Evolutionary conservation across 2,797 vertebrate species (phyloP), one percentile per base, ranked within the genome.

Genomic region (Chloroceryle inda): DNA sequence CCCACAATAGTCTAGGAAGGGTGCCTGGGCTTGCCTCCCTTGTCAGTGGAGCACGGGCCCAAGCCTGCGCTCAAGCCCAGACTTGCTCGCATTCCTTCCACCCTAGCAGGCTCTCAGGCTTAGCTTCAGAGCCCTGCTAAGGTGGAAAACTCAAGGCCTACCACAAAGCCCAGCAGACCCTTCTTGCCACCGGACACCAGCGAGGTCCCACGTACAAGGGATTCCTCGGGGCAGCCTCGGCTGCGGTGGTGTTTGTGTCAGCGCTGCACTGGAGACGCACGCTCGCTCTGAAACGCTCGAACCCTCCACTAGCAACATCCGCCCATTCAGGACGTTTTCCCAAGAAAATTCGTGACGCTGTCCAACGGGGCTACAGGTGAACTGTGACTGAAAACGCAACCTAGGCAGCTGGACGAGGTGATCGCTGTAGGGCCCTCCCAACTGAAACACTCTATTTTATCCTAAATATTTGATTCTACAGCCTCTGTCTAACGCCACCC

Each of bases 1-100:
- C 94, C 94, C 81, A 33, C 69, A 50, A 9, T 0, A 72, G 42
- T 12, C 9, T 2, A 56, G 79, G 76, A 59, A 64, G 83, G 80
- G 69, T 8, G 83, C 85, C 92, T 52, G 93, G 90, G 73, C 95
- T 95, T 90, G 96, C 74, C 92, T 24, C 4, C 49, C 3, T 3
- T 42, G 69, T 38, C 42, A 14, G 50, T 0, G 0, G 64, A 78
- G 73, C 88, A n/a, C 0, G 0, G 79, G 76, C 76, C 58, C 47
- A 6, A 88, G 93, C 85, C 45, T 50, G 26, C 2, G 1, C 88
- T 93, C 94, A 9, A 93, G 96, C 80, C 88, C 83, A 53, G 96
- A 35, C 96, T 94, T 81, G 96, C 92, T 85, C 31, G 0, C 95
- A 93, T 96, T 96, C 94, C 29, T 90, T 85, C 95, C 67, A 4